Evolutionary conservation across 1,140 invertebrate genomes (phyloP), one percentile per base, ranked within the genome.

Genomic region (Drosophila carrolli): DNA sequence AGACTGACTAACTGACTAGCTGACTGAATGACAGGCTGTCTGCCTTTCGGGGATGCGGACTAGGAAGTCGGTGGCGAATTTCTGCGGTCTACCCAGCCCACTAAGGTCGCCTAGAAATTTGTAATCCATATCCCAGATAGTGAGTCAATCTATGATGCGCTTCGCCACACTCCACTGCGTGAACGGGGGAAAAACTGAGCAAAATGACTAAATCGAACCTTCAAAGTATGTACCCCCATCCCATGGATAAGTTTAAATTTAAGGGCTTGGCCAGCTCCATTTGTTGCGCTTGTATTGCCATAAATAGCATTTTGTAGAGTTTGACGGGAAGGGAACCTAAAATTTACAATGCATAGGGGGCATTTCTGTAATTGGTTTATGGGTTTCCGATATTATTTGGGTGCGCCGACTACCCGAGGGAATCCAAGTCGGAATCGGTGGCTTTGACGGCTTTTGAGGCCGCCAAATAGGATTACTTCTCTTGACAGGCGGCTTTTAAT

Each of bases 311-410:
- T 53, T 75, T 54, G 53, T 53, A 68, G 54, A 62, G 73, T 75
- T 51, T 5, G 27, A 50, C 27, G 44, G 10, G 51, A 78, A 48
- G 63, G 78, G 59, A 46, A 55, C 37, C 56, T 53, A 66, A 76
- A 68, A 61, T 78, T 76, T 76, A 76, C 81, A 77, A 72, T 81
- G 65, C 75, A 65, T 43, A 44, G 70, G 44, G 63, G 54, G 77
- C 62, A 83, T 63, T 83, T 83, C 53, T 84, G 81, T 84, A 84
- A 84, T 84, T 84, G 81, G 76, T 85, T 85, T 84, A 83, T 80
- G 47, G 81, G 60, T 76, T 86, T 85, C 62, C 58, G 48, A 71
- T 55, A 55, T 47, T 75, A 55, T 62, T 46, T 73, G 82, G 81
- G 81, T 86, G 81, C 56, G 79, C 62, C 67, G n/a, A 7, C 48